Evolutionary conservation across 2,888 invertebrate genomes (phyloP).

Genomic region (Acanthopleura granulata): DNA sequence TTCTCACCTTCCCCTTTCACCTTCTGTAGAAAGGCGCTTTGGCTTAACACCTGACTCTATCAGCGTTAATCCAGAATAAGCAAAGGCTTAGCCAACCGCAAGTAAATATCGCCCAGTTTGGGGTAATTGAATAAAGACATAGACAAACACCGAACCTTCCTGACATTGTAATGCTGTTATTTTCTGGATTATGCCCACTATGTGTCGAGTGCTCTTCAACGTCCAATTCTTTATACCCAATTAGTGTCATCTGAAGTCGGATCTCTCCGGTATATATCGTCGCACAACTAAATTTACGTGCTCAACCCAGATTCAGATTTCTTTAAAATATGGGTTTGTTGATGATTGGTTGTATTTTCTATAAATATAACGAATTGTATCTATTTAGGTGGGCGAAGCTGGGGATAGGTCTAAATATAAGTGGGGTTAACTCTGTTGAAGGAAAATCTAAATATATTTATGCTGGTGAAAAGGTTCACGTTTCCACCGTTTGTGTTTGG

Average conservation of each 20-base stretch:
- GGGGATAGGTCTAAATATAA: too few species aligned
- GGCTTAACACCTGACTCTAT: neutral
- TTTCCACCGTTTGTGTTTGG: conserved; percentile 1
- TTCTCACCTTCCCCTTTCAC: neutral
- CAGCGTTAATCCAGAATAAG: conserved; percentile 1
- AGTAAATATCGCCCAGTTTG: neutral
- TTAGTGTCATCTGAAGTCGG: neutral
- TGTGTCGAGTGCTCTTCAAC: neutral
- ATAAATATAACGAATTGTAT: too few species aligned
- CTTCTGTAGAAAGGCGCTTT: too few species aligned
- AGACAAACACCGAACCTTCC: neutral
- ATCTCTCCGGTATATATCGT: too few species aligned
- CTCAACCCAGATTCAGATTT: too few species aligned
- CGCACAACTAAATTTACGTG: too few species aligned
- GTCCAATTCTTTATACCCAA: neutral
- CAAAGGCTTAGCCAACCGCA: neutral
- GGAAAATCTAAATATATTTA: neutral
- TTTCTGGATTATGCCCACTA: neutral
- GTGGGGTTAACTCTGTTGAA: too few species aligned
- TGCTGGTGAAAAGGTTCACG: neutral
- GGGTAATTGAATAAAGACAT: conserved; percentile 8
- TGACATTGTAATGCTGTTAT: neutral
- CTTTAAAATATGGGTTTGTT: too few species aligned
- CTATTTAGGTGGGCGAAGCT: too few species aligned
- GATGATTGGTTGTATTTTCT: too few species aligned